Evolutionary conservation across 1,140 invertebrate genomes (phyloP).

Genomic region (Polypedilum pembai): DNA sequence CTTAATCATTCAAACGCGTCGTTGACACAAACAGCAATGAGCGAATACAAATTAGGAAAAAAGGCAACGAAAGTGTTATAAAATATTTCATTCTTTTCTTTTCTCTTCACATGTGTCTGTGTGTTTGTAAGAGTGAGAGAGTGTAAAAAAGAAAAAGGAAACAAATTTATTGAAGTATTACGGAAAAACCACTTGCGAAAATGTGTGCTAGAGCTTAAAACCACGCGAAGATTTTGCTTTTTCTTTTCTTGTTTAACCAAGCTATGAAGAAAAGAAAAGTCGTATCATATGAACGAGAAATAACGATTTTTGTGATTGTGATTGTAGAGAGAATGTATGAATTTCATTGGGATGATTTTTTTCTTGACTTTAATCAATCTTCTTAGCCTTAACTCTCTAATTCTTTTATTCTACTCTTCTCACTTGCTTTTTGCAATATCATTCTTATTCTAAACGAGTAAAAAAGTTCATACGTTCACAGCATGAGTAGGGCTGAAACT

Average conservation of each 20-base stretch:
- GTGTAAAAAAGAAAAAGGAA: neutral
- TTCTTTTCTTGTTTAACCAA: neutral
- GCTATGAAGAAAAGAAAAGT: neutral
- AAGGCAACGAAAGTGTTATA: conserved; percentile 10
- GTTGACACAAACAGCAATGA: conserved; percentile 21
- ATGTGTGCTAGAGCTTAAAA: neutral
- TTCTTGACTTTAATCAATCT: no score
- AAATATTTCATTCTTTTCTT: neutral
- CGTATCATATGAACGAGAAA: no score
- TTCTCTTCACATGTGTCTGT: no score
- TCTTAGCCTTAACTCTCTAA: no score
- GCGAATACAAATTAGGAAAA: conserved; percentile 22
- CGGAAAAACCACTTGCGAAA: conserved; percentile 10
- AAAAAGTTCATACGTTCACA: neutral
- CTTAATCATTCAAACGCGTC: conserved; percentile 27
- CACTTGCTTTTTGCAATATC: neutral
- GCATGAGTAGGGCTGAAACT: neutral
- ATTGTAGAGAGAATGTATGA: no score
- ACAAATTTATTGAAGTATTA: conserved; percentile 13
- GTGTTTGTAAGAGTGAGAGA: neutral
- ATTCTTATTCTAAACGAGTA: conserved; percentile 9
- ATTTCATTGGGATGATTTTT: no score
- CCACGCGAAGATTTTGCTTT: neutral
- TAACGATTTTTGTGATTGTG: no score
- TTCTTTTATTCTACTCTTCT: no score